Base-by-base conservation (phyloP, 2,797 vertebrate genomes). In the Sebastiscus albofasciatus region DNA sequence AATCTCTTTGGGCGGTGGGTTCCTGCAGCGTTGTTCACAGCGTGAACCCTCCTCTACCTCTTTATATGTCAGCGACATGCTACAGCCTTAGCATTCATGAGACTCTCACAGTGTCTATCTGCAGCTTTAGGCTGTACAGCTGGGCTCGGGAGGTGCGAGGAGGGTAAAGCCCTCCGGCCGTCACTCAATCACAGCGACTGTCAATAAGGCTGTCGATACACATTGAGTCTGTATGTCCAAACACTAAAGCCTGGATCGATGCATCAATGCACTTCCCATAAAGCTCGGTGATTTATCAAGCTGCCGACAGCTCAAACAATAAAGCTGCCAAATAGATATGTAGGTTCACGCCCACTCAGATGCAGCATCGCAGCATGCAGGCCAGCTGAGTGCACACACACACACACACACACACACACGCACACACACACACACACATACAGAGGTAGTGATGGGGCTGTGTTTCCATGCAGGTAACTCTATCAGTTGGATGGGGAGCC, bases 401-500 rank as follows among this genome's bases (percentile, higher is more conserved):
- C 33, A 79, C 64, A 66, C 69, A 72, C 59, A n/a, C 59, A 42
- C 55, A 22, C 39, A 71, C 60, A 27, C 58, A 79, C 65, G 64
- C 72, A 72, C 62, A n/a, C 39, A 71, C 60, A 27, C 58, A 79
- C 65, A 67, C 72, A 72, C 62, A n/a, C 60, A 46, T 52, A 24
- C 72, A 76, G 0, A 72, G 10, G 14, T 34, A 83, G n/a, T 86
- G 39, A 78, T 75, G 46, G 6, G 67, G 20, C 59, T 86, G 73
- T 91, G 75, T 93, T 20, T 87, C 52, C 55, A 10, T 83, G 72
- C 89, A 96, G 96, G 94, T 86, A 95, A 96, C 75, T 90, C 96
- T 20, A 96, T 96, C 88, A 95, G 90, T 52, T 94, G 93, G 87
- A 94, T 96, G 94, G 95, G 94, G 46, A 94, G 82, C 78, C 87